These are phyloP conservation scores for Cyanoderma ruficeps DNA, from an alignment of 2,113 vertebrate species.

Conservation along the genomic window DNA sequence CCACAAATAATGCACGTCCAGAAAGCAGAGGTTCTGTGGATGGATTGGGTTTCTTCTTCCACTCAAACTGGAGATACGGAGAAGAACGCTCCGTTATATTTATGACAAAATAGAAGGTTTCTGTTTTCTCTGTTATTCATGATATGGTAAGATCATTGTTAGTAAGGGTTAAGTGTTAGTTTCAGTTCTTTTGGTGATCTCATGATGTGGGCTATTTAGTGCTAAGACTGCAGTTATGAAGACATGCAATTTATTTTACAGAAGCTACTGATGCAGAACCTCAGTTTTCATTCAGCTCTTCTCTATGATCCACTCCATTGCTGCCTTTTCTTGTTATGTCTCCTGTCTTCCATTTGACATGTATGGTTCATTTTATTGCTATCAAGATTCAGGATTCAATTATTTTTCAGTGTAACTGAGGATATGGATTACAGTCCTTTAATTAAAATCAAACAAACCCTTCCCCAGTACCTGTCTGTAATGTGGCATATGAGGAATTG, in stretches of 20 bases:
- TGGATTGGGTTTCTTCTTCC: background rate
- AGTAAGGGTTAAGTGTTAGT: background rate
- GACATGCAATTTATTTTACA: background rate
- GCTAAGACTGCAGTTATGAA: background rate
- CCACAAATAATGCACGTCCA: background rate
- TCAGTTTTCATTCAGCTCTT: background rate
- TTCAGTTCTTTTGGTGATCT: background rate
- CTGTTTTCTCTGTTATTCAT: background rate
- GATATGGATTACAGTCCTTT: background rate
- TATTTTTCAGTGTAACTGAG: background rate
- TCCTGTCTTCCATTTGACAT: background rate
- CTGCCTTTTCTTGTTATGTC: background rate
- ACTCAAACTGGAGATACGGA: background rate
- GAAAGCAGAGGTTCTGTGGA: background rate
- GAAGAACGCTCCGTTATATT: background rate
- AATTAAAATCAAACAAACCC: constrained; percentile 1
- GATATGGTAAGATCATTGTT: background rate
- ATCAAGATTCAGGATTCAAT: background rate
- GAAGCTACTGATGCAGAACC: background rate
- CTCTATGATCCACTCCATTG: background rate
- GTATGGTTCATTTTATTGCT: background rate
- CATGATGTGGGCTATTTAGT: background rate
- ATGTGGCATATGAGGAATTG: background rate
- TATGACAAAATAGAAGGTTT: background rate
- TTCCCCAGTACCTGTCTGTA: background rate